These are phyloP conservation scores for Hydropsyche tenuis DNA, from an alignment of 1,140 invertebrate species.

Conservation along the genomic window DNA sequence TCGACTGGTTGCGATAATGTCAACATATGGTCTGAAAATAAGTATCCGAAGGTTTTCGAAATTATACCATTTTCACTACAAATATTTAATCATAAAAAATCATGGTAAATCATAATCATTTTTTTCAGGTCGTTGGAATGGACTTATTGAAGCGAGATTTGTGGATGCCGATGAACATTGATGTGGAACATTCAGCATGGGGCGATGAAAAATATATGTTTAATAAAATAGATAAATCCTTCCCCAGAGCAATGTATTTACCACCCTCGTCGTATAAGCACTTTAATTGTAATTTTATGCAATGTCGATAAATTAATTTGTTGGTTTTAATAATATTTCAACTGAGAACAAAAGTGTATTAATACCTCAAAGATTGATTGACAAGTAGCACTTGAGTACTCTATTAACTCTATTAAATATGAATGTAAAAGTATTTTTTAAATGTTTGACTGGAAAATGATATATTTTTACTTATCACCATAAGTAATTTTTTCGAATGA, in stretches of 20 bases:
- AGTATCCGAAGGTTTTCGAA: constrained; percentile 26
- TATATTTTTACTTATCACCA: too few relatives aligned
- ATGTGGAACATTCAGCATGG: constrained; percentile 33
- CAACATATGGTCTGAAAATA: constrained; percentile 3
- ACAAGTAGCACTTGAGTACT: too few relatives aligned
- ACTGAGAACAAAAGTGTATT: constrained; percentile 30
- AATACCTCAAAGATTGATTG: constrained; percentile 8
- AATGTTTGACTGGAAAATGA: too few relatives aligned
- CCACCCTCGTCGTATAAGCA: constrained; percentile 11
- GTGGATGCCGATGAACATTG: constrained; percentile 17
- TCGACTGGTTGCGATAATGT: not conserved
- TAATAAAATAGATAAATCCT: constrained; percentile 1
- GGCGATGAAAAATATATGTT: constrained; percentile 26
- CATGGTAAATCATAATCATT: too few relatives aligned
- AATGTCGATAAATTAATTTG: not conserved
- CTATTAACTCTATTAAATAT: too few relatives aligned
- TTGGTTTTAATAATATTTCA: constrained; percentile 8
- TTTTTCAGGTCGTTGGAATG: constrained; percentile 12
- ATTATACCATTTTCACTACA: not conserved
- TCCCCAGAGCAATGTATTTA: not conserved
- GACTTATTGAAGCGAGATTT: not conserved
- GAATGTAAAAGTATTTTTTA: too few relatives aligned
- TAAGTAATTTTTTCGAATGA: too few relatives aligned
- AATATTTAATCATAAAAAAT: too few relatives aligned
- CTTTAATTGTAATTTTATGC: not conserved